Evolutionary conservation across 2,888 invertebrate genomes (phyloP), one percentile per base, ranked within the genome.

Genomic region (Lycia hirtaria): DNA sequence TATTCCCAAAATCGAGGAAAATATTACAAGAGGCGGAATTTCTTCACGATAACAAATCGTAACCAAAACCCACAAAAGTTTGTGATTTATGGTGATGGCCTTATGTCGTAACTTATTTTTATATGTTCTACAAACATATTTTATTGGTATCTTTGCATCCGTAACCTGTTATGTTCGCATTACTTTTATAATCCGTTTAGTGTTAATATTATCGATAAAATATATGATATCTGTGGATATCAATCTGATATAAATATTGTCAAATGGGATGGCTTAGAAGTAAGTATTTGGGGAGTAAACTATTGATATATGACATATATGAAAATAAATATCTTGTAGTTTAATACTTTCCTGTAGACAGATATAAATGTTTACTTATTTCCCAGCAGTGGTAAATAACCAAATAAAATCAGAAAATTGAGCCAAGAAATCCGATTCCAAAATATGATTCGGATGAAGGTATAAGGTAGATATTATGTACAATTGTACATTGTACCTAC

Each of bases 1-100:
- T 58, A 51, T 28, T 45, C 35, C 22, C 15, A 45, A 58, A 54
- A 41, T 47, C 40, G 43, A 51, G 50, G 37, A 53, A 56, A 56
- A 52, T 54, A 51, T 51, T 49, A 37, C 51, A 54, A 55, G 40
- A 52, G 48, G 54, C 53, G 56, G 41, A 60, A 56, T 65, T 66
- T 71, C 63, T 67, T 57, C 60, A 56, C 58, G 56, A 63, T 65
- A 63, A 65, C 63, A 72, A 69, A 71, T 69, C 73, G 69, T 67
- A 73, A 72, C 65, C 67, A 70, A 63, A 65, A 49, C 62, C 67
- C 63, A 69, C 66, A 69, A 65, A 73, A 71, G 65, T 71, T 71
- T 71, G 60, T 71, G 73, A 74, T 76, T 76, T 76, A 76, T 74
- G 71, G 67, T 73, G 72, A 73, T 75, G 74, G 70, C 63, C 67